A percentile compares a stretch with the other conserved stretches of the same genome.
Evolutionary conservation across 2,888 invertebrate species (phyloP).

Genomic region (Luffia ferchaultella): DNA sequence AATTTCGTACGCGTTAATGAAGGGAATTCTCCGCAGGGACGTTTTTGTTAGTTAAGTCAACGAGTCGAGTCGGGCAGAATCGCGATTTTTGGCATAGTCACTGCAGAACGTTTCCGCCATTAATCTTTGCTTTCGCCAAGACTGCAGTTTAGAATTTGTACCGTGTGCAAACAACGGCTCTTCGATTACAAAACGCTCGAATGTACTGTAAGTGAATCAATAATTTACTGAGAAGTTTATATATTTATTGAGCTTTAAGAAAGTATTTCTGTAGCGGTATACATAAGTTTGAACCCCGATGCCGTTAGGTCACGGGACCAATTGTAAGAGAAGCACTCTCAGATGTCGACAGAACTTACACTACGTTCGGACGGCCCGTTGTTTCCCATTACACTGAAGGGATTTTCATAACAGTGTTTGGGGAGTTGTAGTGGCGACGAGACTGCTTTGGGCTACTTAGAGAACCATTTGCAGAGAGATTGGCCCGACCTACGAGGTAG

Average conservation of each 20-base stretch:
- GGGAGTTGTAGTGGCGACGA: conserved; percentile 31
- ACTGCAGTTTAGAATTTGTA: conserved; percentile 53
- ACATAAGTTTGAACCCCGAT: too few species aligned
- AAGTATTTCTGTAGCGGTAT: too few species aligned
- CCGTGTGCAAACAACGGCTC: neutral
- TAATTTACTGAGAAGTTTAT: too few species aligned
- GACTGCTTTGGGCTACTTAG: conserved; percentile 52
- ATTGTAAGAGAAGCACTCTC: neutral
- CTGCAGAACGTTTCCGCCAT: conserved; percentile 43
- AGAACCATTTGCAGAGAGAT: conserved; percentile 53
- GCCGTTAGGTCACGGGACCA: too few species aligned
- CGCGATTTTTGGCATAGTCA: conserved; percentile 51
- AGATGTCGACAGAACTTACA: neutral
- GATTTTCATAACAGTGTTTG: conserved; percentile 44
- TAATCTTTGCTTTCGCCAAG: conserved; percentile 50
- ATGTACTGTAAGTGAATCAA: too few species aligned
- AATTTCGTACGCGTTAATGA: conserved; percentile 50
- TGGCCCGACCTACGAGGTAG: conserved; percentile 54
- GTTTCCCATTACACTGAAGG: conserved; percentile 35
- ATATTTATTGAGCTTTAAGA: too few species aligned
- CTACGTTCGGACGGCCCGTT: conserved; percentile 19
- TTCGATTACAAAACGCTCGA: too few species aligned
- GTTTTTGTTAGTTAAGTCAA: conserved; percentile 41
- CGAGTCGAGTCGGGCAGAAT: too few species aligned
- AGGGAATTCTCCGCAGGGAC: conserved; percentile 39